phyloP scores from a whole-genome alignment of 2,888 invertebrate species.

The Catocala nupta region DNA sequence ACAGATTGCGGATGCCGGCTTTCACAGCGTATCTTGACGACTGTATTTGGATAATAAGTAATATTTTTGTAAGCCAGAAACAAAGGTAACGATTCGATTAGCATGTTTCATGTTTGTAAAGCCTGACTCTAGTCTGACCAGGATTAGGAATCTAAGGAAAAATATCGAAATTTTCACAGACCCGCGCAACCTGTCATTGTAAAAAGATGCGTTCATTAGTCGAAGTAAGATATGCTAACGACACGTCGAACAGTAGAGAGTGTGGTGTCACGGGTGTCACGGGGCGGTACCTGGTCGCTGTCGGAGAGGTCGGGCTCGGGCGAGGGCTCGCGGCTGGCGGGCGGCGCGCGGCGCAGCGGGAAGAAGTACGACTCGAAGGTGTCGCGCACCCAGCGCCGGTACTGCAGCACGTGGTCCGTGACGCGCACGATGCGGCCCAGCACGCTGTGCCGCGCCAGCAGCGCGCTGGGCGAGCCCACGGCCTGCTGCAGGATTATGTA shows the following conservation, averaged over 20 bases:
- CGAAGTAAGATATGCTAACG: too few species aligned
- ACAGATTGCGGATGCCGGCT: neutral
- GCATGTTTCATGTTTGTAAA: too few species aligned
- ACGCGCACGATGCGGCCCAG: constrained; percentile 97
- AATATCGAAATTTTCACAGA: too few species aligned
- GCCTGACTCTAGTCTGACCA: too few species aligned
- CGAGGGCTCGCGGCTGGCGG: constrained; percentile 28
- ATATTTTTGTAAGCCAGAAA: too few species aligned
- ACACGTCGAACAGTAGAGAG: too few species aligned
- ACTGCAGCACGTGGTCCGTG: constrained; percentile 95
- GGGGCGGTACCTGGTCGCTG: constrained; percentile 59
- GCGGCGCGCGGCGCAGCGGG: constrained; percentile 60
- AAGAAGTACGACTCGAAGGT: constrained; percentile 81
- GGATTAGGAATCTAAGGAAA: too few species aligned
- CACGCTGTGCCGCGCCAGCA: constrained; percentile 85
- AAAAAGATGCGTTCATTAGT: too few species aligned
- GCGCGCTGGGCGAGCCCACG: constrained; percentile 83
- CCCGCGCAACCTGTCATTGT: too few species aligned
- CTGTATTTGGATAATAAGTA: neutral
- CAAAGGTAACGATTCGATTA: too few species aligned
- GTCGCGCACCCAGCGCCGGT: constrained; percentile 84
- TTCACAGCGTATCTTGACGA: constrained; percentile 1
- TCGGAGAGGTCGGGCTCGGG: constrained; percentile 44
- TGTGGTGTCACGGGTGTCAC: too few species aligned
- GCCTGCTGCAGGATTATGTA: constrained; percentile 94